Evolutionary conservation across 2,797 vertebrate species (phyloP).

Genomic region (Acrocephalus scirpaceus): DNA sequence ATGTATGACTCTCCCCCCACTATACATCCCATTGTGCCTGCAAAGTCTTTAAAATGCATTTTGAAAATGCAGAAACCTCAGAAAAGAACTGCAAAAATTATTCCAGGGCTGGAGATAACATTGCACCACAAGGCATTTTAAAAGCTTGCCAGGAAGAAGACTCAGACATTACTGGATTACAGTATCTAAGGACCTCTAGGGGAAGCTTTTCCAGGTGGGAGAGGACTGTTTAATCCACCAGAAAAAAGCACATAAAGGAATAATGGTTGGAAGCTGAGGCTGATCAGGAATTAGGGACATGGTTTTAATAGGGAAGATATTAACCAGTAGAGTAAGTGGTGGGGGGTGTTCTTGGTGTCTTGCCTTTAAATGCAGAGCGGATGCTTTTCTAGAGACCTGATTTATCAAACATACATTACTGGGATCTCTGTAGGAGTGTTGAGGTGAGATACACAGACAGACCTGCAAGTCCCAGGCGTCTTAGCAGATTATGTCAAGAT

Average conservation of each 20-base stretch:
- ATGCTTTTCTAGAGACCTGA: background rate
- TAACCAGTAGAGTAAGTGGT: background rate
- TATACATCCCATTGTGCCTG: background rate
- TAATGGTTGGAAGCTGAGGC: background rate
- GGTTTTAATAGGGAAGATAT: background rate
- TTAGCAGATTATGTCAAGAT: background rate
- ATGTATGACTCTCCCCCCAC: background rate
- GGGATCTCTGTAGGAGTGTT: background rate
- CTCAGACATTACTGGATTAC: background rate
- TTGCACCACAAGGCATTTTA: background rate
- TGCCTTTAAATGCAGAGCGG: background rate
- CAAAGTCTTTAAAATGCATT: conserved; percentile 26
- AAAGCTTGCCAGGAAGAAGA: background rate
- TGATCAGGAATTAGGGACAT: background rate
- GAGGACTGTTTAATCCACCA: background rate
- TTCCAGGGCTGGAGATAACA: background rate
- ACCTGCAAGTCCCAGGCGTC: rapidly evolving
- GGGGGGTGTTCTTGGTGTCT: background rate
- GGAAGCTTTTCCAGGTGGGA: background rate
- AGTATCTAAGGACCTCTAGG: background rate
- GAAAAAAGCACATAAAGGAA: background rate
- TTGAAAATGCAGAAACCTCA: conserved; percentile 5
- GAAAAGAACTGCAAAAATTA: background rate
- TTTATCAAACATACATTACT: background rate
- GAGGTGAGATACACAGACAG: background rate